phyloP scores from a whole-genome alignment of 2,888 invertebrate genomes.

The Pyrrhia umbra region DNA sequence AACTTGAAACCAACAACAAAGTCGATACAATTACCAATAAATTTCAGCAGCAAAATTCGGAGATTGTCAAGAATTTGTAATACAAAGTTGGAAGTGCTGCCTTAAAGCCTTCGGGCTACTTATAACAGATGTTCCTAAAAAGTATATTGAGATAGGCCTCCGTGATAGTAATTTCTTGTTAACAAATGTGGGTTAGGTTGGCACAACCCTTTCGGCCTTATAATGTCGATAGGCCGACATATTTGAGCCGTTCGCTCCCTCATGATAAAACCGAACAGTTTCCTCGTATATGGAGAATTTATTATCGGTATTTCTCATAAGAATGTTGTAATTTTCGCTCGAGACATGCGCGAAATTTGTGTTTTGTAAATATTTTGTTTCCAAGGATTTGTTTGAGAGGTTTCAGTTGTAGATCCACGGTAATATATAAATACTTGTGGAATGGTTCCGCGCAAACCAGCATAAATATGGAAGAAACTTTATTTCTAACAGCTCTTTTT shows the following conservation, averaged over 20 bases:
- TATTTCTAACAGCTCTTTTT: no score
- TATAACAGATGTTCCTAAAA: constrained; percentile 55
- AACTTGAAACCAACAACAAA: constrained; percentile 33
- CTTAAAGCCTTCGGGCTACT: constrained; percentile 9
- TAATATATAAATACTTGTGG: background rate
- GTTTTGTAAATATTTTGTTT: constrained; percentile 26
- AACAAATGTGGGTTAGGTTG: constrained; percentile 62
- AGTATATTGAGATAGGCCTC: constrained; percentile 52
- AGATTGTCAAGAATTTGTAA: constrained; percentile 26
- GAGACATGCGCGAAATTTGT: constrained; percentile 16
- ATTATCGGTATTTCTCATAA: constrained; percentile 39
- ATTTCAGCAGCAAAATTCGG: constrained; percentile 24
- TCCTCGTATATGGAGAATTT: constrained; percentile 42
- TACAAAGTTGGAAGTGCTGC: constrained; percentile 18
- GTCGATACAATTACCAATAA: constrained; percentile 31
- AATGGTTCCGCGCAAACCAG: background rate
- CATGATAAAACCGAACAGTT: constrained; percentile 63
- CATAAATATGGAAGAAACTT: no score
- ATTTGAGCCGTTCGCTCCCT: constrained; percentile 63
- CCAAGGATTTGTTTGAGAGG: constrained; percentile 7
- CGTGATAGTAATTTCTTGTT: constrained; percentile 53
- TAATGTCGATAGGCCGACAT: constrained; percentile 70
- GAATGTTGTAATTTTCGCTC: constrained; percentile 47
- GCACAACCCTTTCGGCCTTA: constrained; percentile 65
- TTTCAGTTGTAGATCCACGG: background rate